Conservation (phyloP, 2,113 vertebrate species). For the Octodon degus region DNA sequence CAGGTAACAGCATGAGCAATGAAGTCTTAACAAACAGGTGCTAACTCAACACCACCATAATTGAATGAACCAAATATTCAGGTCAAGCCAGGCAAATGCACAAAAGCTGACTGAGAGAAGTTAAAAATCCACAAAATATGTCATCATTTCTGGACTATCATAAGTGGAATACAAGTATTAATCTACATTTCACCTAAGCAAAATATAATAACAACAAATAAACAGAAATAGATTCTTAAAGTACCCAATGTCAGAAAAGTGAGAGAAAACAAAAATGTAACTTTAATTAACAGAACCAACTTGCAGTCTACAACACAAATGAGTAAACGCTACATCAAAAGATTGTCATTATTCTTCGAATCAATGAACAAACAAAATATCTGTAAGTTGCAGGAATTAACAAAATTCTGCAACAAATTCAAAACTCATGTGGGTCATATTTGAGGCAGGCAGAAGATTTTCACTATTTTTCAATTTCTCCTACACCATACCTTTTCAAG, state of each 20-base stretch:
- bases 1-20: not conserved
- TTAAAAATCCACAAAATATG: slow-evolving; percentile 36
- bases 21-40: not conserved
- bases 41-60: not conserved
- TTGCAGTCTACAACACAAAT: not conserved
- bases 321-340: not conserved
- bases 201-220: not conserved
- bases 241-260: slow-evolving; percentile 4
- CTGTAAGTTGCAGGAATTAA: slow-evolving; percentile 62
- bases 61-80: slow-evolving; percentile 42
- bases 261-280: not conserved
- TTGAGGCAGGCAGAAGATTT: slow-evolving; percentile 76
- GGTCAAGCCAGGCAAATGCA: not conserved
- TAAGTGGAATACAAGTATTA: not conserved
- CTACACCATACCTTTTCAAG: not conserved
- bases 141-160: not conserved
- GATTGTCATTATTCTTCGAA: slow-evolving; percentile 3
- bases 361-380: slow-evolving; percentile 55
- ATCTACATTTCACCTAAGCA: slow-evolving; percentile 34
- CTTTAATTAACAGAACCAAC: not conserved
- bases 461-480: slow-evolving; percentile 63
- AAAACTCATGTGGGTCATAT: slow-evolving; percentile 50
- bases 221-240: not conserved
- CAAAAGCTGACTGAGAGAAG: not conserved
- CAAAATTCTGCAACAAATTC: slow-evolving; percentile 70